phyloP scores from a whole-genome alignment of 1,140 invertebrate genomes.

The Zeugodacus cucurbitae region DNA sequence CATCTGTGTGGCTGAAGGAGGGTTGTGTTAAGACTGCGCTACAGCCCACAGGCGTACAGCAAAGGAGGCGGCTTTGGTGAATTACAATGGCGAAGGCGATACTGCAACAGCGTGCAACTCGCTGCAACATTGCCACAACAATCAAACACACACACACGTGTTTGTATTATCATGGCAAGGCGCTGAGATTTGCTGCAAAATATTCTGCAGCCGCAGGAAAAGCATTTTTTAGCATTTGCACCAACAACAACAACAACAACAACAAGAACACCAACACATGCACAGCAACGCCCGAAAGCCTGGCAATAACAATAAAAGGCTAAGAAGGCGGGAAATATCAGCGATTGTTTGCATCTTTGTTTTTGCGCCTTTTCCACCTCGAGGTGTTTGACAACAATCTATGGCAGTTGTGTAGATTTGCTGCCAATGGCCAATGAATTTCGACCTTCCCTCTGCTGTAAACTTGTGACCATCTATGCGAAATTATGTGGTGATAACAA shows the following conservation, averaged over 20 bases:
- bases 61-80: slow-evolving; percentile 30
- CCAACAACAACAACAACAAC: not conserved
- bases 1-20: not conserved
- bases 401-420: not conserved
- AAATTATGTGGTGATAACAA: slow-evolving; percentile 38
- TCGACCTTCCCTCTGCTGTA: not conserved
- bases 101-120: not conserved
- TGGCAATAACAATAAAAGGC: slow-evolving; percentile 30
- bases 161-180: not conserved
- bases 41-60: slow-evolving; percentile 10
- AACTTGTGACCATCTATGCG: slow-evolving; percentile 8
- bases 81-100: slow-evolving; percentile 36
- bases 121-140: not conserved
- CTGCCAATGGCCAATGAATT: slow-evolving; percentile 32
- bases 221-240: slow-evolving; percentile 28
- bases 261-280: not conserved
- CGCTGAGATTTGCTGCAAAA: slow-evolving; percentile 21
- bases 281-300: not conserved
- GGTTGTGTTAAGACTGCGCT: not conserved
- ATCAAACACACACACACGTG: not conserved
- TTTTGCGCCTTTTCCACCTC: not conserved
- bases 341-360: slow-evolving; percentile 15
- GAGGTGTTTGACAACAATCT: slow-evolving; percentile 1
- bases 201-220: slow-evolving; percentile 28
- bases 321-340: slow-evolving; percentile 15